These are phyloP conservation scores for Amphiprion percula DNA, from an alignment of 2,113 vertebrate genomes.

Conservation along the genomic window DNA sequence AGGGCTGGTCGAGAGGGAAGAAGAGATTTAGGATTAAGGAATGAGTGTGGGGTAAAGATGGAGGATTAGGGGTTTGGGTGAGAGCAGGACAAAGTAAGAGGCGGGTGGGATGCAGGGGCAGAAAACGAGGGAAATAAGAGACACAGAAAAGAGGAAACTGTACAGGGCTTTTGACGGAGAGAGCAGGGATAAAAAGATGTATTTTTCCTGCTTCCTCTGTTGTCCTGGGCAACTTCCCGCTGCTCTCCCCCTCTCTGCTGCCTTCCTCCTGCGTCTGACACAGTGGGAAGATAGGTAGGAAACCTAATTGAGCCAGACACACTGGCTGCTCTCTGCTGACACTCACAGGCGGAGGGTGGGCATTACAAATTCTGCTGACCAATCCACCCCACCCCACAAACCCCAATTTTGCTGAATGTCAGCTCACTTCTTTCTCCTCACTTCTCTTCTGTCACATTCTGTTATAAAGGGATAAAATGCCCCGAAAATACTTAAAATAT, in stretches of 20 bases:
- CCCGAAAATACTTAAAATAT: not conserved
- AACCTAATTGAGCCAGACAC: constrained; percentile 76
- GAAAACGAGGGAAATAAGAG: constrained; percentile 55
- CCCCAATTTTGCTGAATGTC: not conserved
- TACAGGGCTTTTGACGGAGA: constrained; percentile 70
- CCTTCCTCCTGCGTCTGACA: constrained; percentile 74
- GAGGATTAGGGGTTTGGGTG: constrained; percentile 72
- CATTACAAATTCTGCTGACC: constrained; percentile 71
- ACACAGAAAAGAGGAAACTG: constrained; percentile 52
- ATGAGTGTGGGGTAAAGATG: constrained; percentile 74
- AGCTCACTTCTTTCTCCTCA: too few relatives aligned
- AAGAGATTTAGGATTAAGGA: constrained; percentile 84
- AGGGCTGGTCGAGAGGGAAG: constrained; percentile 63
- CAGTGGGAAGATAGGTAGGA: constrained; percentile 79
- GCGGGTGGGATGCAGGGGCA: constrained; percentile 57
- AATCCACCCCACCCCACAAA: constrained; percentile 8
- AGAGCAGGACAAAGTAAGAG: constrained; percentile 78
- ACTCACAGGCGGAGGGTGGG: constrained; percentile 72
- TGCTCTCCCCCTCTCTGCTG: constrained; percentile 65
- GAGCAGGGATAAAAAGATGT: constrained; percentile 75
- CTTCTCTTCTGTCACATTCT: not conserved
- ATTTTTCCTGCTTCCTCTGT: constrained; percentile 80
- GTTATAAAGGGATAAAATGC: not conserved
- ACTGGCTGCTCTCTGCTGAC: constrained; percentile 82
- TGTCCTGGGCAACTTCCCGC: constrained; percentile 78